These are phyloP conservation scores for Ceratoteleas bidentatus DNA, from an alignment of 1,140 invertebrate species.

Conservation along the genomic window DNA sequence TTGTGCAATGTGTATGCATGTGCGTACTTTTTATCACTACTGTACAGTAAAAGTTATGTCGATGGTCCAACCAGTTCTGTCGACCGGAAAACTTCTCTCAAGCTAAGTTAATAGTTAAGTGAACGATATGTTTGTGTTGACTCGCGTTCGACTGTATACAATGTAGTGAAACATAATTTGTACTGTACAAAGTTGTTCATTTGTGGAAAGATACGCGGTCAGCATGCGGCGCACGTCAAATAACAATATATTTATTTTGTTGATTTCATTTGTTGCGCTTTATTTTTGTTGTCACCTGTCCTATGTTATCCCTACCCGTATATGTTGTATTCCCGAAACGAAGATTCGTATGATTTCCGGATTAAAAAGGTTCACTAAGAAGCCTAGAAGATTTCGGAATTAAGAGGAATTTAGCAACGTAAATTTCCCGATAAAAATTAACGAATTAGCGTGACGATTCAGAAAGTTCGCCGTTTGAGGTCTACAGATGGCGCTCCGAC, in stretches of 20 bases:
- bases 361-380: no score
- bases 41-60: conserved; percentile 67
- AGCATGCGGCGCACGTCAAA: conserved; percentile 69
- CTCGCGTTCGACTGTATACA: conserved; percentile 15
- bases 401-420: no score
- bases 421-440: no score
- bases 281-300: conserved; percentile 59
- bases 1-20: conserved; percentile 67
- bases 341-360: no score
- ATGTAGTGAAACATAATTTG: conserved; percentile 46
- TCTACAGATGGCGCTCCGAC: no score
- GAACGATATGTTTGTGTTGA: conserved; percentile 43
- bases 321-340: not conserved
- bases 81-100: conserved; percentile 2
- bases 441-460: no score
- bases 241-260: conserved; percentile 75
- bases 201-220: conserved; percentile 52
- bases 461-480: no score
- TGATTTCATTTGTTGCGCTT: conserved; percentile 70
- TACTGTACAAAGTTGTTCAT: conserved; percentile 58
- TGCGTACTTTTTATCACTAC: conserved; percentile 63
- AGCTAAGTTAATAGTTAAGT: not conserved
- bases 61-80: not conserved
- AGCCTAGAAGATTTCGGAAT: no score
- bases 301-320: conserved; percentile 22